Conservation (phyloP, 2,888 invertebrate genomes). For the Blastobasis lacticolella region DNA sequence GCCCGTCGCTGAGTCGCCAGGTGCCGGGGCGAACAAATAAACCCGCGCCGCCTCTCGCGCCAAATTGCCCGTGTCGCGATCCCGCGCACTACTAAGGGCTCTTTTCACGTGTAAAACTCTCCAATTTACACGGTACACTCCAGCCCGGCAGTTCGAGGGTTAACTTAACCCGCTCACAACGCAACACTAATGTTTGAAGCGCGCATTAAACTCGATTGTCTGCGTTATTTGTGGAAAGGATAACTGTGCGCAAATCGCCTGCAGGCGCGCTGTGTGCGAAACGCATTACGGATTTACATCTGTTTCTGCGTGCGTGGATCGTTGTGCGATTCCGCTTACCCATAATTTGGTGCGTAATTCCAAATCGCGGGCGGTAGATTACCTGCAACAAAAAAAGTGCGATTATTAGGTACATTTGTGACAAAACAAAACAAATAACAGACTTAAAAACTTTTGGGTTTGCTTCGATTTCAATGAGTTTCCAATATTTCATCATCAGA, state of each 20-base stretch:
- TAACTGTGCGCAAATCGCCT: constrained; percentile 27
- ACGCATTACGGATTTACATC: no score
- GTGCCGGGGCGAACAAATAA: constrained; percentile 55
- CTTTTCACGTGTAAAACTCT: constrained; percentile 60
- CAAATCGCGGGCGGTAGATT: constrained; percentile 32
- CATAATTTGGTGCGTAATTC: constrained; percentile 14
- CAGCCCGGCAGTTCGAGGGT: constrained; percentile 37
- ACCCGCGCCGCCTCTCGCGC: constrained; percentile 47
- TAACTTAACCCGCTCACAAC: constrained; percentile 26
- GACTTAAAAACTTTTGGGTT: no score
- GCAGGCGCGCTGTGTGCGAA: not conserved
- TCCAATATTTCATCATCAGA: no score
- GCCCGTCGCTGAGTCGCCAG: constrained; percentile 41
- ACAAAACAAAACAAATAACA: constrained; percentile 9
- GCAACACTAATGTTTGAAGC: constrained; percentile 32
- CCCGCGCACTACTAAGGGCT: constrained; percentile 58
- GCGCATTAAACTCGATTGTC: constrained; percentile 31
- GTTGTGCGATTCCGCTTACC: constrained; percentile 27
- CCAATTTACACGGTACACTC: constrained; percentile 45
- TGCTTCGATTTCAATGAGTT: no score
- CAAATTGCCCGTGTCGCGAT: constrained; percentile 67
- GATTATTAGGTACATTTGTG: constrained; percentile 24
- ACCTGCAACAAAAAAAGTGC: constrained; percentile 61
- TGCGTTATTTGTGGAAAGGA: constrained; percentile 32
- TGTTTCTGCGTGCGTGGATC: no score